A percentile compares a stretch with the other conserved stretches of the same genome.
Evolutionary conservation across 1,140 invertebrate genomes (phyloP).

Genomic region (Nautilus pompilius): DNA sequence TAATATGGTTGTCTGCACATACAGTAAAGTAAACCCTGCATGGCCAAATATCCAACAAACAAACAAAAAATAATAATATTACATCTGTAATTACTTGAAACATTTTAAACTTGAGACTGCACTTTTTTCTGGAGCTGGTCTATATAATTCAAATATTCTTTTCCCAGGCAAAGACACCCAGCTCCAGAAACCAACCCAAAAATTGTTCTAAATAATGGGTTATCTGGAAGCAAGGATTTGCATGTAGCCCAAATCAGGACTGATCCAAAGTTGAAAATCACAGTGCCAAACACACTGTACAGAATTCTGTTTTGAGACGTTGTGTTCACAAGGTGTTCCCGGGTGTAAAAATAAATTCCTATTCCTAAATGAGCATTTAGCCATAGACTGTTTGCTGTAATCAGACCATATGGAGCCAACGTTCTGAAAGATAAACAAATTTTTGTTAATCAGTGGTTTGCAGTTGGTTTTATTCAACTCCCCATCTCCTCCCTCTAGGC

Average conservation of each 20-base stretch:
- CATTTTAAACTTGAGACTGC: too few relatives aligned
- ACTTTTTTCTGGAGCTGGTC: too few relatives aligned
- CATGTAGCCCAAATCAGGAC: conserved; percentile 37
- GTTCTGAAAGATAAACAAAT: conserved; percentile 29
- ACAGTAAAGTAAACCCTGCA: too few relatives aligned
- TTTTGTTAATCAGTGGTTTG: too few relatives aligned
- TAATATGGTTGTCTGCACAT: too few relatives aligned
- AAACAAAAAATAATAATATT: too few relatives aligned
- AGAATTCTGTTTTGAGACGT: conserved; percentile 19
- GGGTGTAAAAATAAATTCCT: conserved; percentile 38
- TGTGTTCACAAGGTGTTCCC: conserved; percentile 24
- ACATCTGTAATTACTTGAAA: too few relatives aligned
- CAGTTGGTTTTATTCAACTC: too few relatives aligned
- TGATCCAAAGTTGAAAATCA: conserved; percentile 45
- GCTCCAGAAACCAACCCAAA: conserved; percentile 27
- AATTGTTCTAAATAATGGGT: conserved; percentile 48
- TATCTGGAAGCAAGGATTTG: conserved; percentile 50
- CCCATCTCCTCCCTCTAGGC: too few relatives aligned
- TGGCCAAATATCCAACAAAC: too few relatives aligned
- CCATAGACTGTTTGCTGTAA: conserved; percentile 39
- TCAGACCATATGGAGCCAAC: conserved; percentile 19
- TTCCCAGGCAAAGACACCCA: conserved; percentile 28
- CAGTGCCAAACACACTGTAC: conserved; percentile 38
- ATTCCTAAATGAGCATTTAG: conserved; percentile 45
- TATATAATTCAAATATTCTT: conserved; percentile 24